Evolutionary conservation across 1,140 invertebrate genomes (phyloP).

Genomic region (Drosophila kurseongensis): DNA sequence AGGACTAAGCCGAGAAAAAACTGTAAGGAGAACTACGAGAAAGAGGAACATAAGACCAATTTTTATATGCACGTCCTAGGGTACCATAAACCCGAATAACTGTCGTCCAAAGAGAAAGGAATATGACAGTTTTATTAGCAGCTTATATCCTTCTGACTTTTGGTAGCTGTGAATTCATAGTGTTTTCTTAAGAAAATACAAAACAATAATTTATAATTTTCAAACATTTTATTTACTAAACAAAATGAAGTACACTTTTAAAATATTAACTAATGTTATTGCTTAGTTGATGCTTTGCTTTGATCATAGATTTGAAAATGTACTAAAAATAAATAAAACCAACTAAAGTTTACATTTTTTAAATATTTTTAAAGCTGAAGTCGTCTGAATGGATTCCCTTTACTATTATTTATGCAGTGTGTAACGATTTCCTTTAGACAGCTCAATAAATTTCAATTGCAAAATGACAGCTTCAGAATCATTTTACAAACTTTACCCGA

Average conservation of each 20-base stretch:
- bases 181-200: neutral
- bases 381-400: neutral
- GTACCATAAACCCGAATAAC: conserved; percentile 26
- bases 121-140: conserved; percentile 9
- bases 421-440: neutral
- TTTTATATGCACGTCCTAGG: conserved; percentile 12
- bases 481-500: conserved; percentile 15
- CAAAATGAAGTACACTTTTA: too few species aligned
- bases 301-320: too few species aligned
- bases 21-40: neutral
- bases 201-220: too few species aligned
- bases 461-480: conserved; percentile 15
- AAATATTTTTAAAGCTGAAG: too few species aligned
- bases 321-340: too few species aligned
- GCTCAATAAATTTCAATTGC: conserved; percentile 22
- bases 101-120: conserved; percentile 29
- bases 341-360: too few species aligned
- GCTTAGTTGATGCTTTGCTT: too few species aligned
- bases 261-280: too few species aligned
- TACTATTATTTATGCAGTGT: neutral
- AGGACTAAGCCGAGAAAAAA: neutral
- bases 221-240: too few species aligned
- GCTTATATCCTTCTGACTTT: conserved; percentile 6
- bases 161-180: too few species aligned
- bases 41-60: conserved; percentile 1